Conservation (phyloP, 1,140 invertebrate genomes). For the Oscheius sp. region DNA sequence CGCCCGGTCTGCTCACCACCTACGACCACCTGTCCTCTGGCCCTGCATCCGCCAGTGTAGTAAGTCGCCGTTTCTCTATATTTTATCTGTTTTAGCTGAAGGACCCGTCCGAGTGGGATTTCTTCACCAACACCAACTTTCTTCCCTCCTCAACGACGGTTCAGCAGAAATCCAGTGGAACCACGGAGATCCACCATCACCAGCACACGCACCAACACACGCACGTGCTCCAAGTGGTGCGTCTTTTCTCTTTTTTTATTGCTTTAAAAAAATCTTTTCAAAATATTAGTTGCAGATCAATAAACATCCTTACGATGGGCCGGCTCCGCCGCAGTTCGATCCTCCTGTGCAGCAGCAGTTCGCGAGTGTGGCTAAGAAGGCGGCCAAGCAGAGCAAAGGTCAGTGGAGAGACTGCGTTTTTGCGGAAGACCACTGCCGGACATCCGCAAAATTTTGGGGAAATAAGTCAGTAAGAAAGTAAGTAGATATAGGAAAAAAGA, state of each 20-base stretch:
- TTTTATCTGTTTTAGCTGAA: no score
- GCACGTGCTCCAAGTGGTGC: conserved; percentile 23
- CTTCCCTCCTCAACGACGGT: background rate
- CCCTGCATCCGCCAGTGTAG: background rate
- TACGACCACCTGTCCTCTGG: background rate
- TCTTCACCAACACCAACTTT: background rate
- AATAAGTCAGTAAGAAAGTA: no score
- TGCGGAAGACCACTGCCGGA: background rate
- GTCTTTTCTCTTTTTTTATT: background rate
- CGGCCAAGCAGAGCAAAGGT: background rate
- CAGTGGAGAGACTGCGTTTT: background rate
- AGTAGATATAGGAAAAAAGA: no score
- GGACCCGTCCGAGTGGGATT: no score
- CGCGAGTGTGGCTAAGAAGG: background rate
- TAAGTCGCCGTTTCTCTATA: background rate
- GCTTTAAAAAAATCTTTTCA: background rate
- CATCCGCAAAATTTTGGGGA: background rate
- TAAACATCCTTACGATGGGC: conserved; percentile 15
- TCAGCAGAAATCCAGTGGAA: conserved; percentile 13
- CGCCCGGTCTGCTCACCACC: background rate
- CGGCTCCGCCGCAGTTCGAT: background rate
- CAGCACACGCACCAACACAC: conserved; percentile 25
- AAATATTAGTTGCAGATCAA: conserved; percentile 5
- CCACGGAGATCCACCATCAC: conserved; percentile 14
- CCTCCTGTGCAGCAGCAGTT: background rate